Evolutionary conservation across 2,888 invertebrate species (phyloP), one percentile per base, ranked within the genome.

Genomic region (Cotesia congregata): DNA sequence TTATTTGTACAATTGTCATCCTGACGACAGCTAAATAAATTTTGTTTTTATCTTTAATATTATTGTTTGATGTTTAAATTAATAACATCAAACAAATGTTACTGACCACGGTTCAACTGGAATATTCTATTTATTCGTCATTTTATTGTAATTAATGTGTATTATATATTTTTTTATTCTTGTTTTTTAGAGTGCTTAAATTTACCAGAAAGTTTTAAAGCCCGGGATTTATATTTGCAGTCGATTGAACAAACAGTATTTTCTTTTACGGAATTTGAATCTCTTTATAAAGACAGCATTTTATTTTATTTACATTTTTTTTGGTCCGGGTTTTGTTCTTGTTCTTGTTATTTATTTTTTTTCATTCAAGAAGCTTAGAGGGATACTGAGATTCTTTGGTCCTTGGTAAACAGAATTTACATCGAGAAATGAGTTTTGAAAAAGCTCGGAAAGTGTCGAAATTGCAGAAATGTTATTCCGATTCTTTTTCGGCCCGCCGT

Each of bases 341-440:
- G 76, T 59, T 80, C 80, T 79, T 64, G 76, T 81, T 78, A 80
- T 67, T 6, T 70, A 76, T 81, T 75, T 77, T 76, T 76, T 70
- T 59, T n/a, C 71, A 41, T 65, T 71, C 50, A 40, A 60, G 38
- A 77, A 75, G 80, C 79, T 80, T 78, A 76, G 75, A 72, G 76
- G 73, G 79, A 80, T 78, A 76, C 74, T 75, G 74, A 72, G 72
- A 77, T 80, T 78, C 77, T 76, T 77, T 79, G 78, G 74, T 76
- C 79, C 65, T 76, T 79, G 83, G 85, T 85, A 87, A 88, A 88
- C 85, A 86, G 82, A 83, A 88, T 88, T 88, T 88, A 88, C 87
- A 88, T 88, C 79, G 83, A 79, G 85, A 87, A 88, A 88, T 88
- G 85, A 86, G 85, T 85, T 88, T 82, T 82, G 83, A 83, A 85